Percentiles rank a stretch among this genome's conserved stretches.
phyloP scores from a whole-genome alignment of 2,797 vertebrate species.

The Brachyalestes nurse region DNA sequence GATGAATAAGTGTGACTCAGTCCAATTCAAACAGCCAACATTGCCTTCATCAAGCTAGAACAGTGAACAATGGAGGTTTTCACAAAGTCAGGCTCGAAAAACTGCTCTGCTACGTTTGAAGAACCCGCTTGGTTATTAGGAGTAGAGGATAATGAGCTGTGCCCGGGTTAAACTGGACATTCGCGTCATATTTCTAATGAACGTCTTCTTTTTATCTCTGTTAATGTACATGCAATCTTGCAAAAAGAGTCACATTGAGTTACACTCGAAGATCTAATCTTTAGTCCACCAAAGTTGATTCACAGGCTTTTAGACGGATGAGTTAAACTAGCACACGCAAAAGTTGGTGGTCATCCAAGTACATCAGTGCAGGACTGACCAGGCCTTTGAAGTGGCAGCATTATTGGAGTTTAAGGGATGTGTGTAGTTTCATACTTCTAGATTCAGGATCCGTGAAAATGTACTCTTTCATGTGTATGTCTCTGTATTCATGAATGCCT shows the following conservation, averaged over 20 bases:
- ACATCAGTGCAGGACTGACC: conserved; percentile 20
- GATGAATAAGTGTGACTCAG: conserved; percentile 60
- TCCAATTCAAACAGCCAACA: conserved; percentile 78
- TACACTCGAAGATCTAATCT: conserved; percentile 39
- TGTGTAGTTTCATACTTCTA: not conserved
- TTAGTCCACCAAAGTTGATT: conserved; percentile 24
- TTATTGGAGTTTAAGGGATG: conserved; percentile 7
- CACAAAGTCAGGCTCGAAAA: conserved; percentile 57
- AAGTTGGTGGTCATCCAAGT: conserved; percentile 21
- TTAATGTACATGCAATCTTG: conserved; percentile 31
- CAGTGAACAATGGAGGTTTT: conserved; percentile 61
- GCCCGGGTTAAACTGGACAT: conserved; percentile 24
- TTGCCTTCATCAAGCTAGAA: conserved; percentile 57
- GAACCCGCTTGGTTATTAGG: conserved; percentile 13
- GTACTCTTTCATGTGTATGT: not conserved
- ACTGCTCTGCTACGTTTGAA: conserved; percentile 62
- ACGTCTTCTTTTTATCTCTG: conserved; percentile 38
- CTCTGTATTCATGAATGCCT: not conserved
- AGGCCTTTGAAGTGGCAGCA: conserved; percentile 22
- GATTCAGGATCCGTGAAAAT: not conserved
- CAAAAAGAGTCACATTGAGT: conserved; percentile 17
- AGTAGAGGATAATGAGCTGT: conserved; percentile 38
- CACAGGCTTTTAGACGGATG: conserved; percentile 26
- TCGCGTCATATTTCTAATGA: conserved; percentile 31
- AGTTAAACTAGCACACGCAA: conserved; percentile 13